Evolutionary conservation across 1,140 invertebrate species (phyloP).

Genomic region (Psilanteris sp.): DNA sequence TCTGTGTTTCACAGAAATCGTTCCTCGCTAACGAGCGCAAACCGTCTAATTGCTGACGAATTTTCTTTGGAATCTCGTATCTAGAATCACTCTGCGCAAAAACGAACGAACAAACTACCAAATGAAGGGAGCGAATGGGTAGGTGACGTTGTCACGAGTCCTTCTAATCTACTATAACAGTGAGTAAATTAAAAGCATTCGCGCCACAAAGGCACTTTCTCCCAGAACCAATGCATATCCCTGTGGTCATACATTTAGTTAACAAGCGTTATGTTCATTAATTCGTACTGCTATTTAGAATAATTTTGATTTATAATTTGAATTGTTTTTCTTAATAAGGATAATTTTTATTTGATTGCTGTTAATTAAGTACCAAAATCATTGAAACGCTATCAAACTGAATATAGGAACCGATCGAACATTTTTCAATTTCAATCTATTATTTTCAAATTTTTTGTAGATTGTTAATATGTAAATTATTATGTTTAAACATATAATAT

Average conservation of each 20-base stretch:
- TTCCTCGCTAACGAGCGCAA: slow-evolving; percentile 58
- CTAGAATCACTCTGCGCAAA: slow-evolving; percentile 57
- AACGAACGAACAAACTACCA: slow-evolving; percentile 52
- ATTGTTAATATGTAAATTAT: no score
- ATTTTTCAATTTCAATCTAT: no score
- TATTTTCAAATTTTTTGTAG: no score
- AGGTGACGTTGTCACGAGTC: slow-evolving; percentile 56
- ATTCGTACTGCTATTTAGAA: slow-evolving; percentile 18
- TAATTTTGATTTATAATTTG: slow-evolving; percentile 14
- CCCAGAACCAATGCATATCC: slow-evolving; percentile 7
- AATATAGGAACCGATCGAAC: no score
- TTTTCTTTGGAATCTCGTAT: slow-evolving; percentile 67
- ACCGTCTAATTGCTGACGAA: slow-evolving; percentile 61
- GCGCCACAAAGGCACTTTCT: slow-evolving; percentile 65
- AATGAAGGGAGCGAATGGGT: slow-evolving; percentile 49
- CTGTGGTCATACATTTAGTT: slow-evolving; percentile 45
- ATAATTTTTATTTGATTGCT: no score
- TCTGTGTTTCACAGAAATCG: slow-evolving; percentile 56
- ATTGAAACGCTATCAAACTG: no score
- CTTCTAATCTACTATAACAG: slow-evolving; percentile 67
- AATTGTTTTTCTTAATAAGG: no score
- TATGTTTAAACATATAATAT: no score
- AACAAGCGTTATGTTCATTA: slow-evolving; percentile 65
- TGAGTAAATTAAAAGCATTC: slow-evolving; percentile 68
- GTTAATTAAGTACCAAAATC: no score